phyloP scores from a whole-genome alignment of 2,888 invertebrate species.

The Neuroscelio doddi region DNA sequence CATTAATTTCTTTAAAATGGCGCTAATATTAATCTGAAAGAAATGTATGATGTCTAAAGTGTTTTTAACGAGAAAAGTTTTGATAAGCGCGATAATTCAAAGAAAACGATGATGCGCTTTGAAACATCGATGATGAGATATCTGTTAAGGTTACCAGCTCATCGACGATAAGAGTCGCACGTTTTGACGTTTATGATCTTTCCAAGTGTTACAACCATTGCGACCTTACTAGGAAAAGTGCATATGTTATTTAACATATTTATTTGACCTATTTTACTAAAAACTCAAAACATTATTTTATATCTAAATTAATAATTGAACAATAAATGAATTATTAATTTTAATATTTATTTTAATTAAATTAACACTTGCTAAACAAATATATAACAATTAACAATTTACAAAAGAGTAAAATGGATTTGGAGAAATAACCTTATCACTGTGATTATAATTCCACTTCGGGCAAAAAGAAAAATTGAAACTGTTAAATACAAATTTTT shows the following conservation, averaged over 20 bases:
- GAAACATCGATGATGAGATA: conserved; percentile 14
- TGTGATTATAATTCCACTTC: too few relatives aligned
- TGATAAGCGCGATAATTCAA: conserved; percentile 12
- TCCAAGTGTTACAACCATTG: conserved; percentile 3
- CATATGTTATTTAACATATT: not conserved
- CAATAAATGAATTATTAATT: too few relatives aligned
- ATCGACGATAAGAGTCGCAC: conserved; percentile 14
- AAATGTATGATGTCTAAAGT: conserved; percentile 1
- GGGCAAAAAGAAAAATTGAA: too few relatives aligned
- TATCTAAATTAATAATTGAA: too few relatives aligned
- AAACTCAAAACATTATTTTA: too few relatives aligned
- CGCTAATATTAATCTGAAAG: not conserved
- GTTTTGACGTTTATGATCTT: conserved; percentile 11
- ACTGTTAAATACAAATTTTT: too few relatives aligned
- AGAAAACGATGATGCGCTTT: conserved; percentile 19
- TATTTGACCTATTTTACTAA: not conserved
- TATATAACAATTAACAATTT: too few relatives aligned
- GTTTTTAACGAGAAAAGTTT: not conserved
- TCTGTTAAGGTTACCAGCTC: conserved; percentile 19
- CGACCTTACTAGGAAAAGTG: conserved; percentile 8
- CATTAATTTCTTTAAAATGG: conserved; percentile 1
- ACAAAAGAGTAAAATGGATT: too few relatives aligned
- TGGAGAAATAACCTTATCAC: too few relatives aligned
- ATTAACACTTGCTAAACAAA: too few relatives aligned
- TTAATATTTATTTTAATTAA: too few relatives aligned